Conservation (phyloP, 2,797 vertebrate genomes). For the Melanotaenia parkinsoni region DNA sequence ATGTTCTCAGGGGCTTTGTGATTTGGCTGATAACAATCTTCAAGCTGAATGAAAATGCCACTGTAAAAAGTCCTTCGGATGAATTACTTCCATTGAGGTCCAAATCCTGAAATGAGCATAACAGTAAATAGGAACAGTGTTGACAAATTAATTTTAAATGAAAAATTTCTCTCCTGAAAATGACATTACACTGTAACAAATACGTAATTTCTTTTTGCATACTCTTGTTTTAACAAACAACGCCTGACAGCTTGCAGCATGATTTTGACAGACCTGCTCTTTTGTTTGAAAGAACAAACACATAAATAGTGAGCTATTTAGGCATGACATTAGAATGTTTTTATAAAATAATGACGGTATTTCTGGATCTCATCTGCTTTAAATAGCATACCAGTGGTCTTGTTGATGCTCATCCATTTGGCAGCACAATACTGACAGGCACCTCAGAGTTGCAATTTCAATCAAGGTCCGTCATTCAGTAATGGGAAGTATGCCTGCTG, state of each 20-base stretch:
- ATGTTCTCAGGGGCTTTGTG: conserved; percentile 63
- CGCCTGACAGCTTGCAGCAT: conserved; percentile 29
- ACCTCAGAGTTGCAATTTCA: conserved; percentile 62
- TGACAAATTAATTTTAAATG: conserved; percentile 48
- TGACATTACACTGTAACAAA: conserved; percentile 5
- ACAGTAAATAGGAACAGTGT: conserved; percentile 12
- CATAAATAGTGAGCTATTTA: conserved; percentile 53
- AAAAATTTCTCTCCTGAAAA: conserved; percentile 32
- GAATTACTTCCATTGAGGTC: conserved; percentile 49
- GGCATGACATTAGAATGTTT: conserved; percentile 48
- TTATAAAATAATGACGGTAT: conserved; percentile 40
- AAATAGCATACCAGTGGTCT: conserved; percentile 53
- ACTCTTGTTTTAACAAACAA: conserved; percentile 21
- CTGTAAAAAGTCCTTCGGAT: conserved; percentile 42
- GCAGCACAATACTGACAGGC: conserved; percentile 55
- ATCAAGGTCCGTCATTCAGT: conserved; percentile 61
- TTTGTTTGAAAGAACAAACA: conserved; percentile 41
- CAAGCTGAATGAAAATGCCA: conserved; percentile 56
- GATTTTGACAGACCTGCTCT: conserved; percentile 37
- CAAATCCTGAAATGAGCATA: conserved; percentile 46
- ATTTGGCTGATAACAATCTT: conserved; percentile 63
- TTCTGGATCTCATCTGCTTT: conserved; percentile 45
- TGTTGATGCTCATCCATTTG: conserved; percentile 51
- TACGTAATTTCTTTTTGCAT: conserved; percentile 28
- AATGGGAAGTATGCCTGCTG: conserved; percentile 70